A percentile compares a stretch with the other conserved stretches of the same genome.
These are phyloP conservation scores for Felis chaus DNA, from an alignment of 2,113 vertebrate genomes.

Conservation along the genomic window DNA sequence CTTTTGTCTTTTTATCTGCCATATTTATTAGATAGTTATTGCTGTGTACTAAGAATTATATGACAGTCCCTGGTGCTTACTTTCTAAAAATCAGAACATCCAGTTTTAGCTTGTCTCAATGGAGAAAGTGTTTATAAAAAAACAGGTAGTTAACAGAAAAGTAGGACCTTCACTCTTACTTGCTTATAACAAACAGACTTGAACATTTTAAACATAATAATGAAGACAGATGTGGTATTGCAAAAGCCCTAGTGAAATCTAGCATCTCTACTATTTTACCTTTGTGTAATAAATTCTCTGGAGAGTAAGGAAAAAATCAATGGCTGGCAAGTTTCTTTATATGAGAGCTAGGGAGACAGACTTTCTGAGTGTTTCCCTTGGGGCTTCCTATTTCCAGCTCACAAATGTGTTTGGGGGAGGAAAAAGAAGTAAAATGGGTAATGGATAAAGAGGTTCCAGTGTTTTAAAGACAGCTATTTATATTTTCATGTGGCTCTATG, in stretches of 20 bases:
- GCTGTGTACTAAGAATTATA: background rate
- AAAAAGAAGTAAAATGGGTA: background rate
- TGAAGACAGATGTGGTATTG: background rate
- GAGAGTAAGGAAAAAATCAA: background rate
- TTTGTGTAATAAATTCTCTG: background rate
- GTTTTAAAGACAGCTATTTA: constrained; percentile 40
- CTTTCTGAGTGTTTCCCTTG: background rate
- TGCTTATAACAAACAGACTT: background rate
- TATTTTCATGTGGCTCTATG: background rate
- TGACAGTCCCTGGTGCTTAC: background rate
- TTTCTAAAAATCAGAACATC: background rate
- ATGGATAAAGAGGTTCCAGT: background rate
- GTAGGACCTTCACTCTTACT: background rate
- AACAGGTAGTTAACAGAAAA: background rate
- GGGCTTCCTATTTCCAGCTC: background rate
- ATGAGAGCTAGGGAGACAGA: background rate
- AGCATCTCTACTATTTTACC: background rate
- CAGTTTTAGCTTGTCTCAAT: constrained; percentile 25
- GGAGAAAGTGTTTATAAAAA: background rate
- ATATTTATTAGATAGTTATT: constrained; percentile 8
- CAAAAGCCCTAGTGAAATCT: background rate
- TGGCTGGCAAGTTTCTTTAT: background rate
- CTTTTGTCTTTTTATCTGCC: constrained; percentile 6
- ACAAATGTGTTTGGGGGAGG: background rate
- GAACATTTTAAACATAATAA: constrained; percentile 13